These are phyloP conservation scores for Rhineura floridana DNA, from an alignment of 2,113 vertebrate genomes.

Conservation along the genomic window DNA sequence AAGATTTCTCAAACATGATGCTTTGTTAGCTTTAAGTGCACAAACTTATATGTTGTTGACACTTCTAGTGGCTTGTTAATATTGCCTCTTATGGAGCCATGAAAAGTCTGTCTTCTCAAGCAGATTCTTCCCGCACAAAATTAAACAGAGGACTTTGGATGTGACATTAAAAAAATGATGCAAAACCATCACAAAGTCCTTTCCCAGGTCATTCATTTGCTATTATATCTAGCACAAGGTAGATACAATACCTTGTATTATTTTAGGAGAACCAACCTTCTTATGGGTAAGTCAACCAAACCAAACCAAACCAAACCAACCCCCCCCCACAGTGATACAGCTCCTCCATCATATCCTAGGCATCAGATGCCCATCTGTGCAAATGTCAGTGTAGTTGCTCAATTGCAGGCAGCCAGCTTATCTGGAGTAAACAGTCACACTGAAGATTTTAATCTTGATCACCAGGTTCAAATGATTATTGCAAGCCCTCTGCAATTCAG, in stretches of 20 bases:
- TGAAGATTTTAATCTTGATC: slow-evolving; percentile 39
- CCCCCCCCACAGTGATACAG: not conserved
- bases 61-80: not conserved
- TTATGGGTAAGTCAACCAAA: not conserved
- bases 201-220: slow-evolving; percentile 33
- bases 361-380: slow-evolving; percentile 53
- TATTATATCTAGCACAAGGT: slow-evolving; percentile 34
- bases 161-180: not conserved
- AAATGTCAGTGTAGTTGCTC: slow-evolving; percentile 56
- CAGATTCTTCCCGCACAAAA: not conserved
- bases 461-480: slow-evolving; percentile 36
- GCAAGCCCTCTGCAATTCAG: not conserved
- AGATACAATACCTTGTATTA: not conserved
- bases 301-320: not conserved
- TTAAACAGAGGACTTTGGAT: not conserved
- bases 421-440: slow-evolving; percentile 55
- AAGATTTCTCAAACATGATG: not conserved
- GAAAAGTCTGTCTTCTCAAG: not conserved
- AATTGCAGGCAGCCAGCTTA: slow-evolving; percentile 36
- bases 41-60: too few relatives aligned
- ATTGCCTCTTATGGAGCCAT: not conserved
- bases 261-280: slow-evolving; percentile 40
- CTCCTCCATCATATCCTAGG: slow-evolving; percentile 51
- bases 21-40: not conserved
- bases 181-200: slow-evolving; percentile 26